phyloP scores from a whole-genome alignment of 2,113 vertebrate species.

The Arothron firmamentum region DNA sequence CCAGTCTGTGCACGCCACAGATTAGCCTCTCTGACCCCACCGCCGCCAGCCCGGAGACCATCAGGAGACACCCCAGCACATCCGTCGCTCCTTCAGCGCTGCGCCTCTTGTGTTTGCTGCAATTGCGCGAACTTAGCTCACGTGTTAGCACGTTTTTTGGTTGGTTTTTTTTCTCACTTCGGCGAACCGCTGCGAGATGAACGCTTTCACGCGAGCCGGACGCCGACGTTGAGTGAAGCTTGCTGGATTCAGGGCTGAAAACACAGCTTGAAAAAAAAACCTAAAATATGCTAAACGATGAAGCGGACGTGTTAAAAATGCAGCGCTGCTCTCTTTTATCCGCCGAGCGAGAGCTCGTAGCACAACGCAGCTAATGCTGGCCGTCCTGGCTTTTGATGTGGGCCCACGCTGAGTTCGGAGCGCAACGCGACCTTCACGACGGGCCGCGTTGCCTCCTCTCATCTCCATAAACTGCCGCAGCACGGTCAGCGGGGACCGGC shows the following conservation, averaged over 20 bases:
- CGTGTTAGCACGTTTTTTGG: too few relatives aligned
- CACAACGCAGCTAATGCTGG: background rate
- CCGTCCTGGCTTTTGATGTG: background rate
- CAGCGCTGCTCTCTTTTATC: background rate
- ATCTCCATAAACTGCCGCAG: constrained; percentile 16
- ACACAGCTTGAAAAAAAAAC: background rate
- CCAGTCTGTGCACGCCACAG: too few relatives aligned
- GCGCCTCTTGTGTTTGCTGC: too few relatives aligned
- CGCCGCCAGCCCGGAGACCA: too few relatives aligned
- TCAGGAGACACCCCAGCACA: too few relatives aligned
- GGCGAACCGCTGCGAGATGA: background rate
- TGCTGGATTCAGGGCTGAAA: too few relatives aligned
- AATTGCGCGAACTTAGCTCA: too few relatives aligned
- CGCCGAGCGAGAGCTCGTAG: background rate
- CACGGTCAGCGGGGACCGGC: constrained; percentile 28
- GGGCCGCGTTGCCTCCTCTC: constrained; percentile 1
- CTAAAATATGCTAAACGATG: constrained; percentile 5
- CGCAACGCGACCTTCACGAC: constrained; percentile 25
- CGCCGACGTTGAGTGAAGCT: too few relatives aligned
- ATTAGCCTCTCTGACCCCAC: too few relatives aligned
- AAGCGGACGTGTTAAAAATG: constrained; percentile 7
- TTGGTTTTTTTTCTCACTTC: too few relatives aligned
- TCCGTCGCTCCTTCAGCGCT: too few relatives aligned
- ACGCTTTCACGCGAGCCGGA: background rate
- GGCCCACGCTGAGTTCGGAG: constrained; percentile 4